A percentile compares a stretch with the other conserved stretches of the same genome.
Conservation (phyloP, 2,888 invertebrate genomes). For the Apamea monoglypha region DNA sequence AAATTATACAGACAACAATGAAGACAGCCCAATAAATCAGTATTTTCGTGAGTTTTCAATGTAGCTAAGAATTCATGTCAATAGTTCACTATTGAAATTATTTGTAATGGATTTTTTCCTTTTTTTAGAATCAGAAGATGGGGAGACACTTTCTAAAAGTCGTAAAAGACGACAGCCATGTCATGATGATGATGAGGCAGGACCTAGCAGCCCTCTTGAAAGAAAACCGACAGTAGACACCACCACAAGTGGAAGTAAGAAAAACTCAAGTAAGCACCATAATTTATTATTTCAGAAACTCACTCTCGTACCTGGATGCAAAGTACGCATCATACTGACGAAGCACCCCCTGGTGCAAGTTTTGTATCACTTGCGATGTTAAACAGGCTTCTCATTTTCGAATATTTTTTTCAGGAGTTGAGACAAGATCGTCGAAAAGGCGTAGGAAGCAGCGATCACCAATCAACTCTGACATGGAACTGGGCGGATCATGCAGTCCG, state of each 20-base stretch:
- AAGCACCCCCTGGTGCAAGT: background rate
- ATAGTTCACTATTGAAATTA: background rate
- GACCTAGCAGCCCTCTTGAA: background rate
- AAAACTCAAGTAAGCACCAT: conserved; percentile 7
- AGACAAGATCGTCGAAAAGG: conserved; percentile 31
- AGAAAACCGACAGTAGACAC: conserved; percentile 1
- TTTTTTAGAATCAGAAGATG: background rate
- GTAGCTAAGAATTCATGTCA: background rate
- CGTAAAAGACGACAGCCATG: background rate
- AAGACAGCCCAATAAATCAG: conserved; percentile 58
- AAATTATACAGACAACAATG: conserved; percentile 61
- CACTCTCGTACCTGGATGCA: background rate
- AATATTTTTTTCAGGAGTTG: conserved; percentile 15
- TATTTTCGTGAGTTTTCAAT: conserved; percentile 63
- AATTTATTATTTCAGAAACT: background rate
- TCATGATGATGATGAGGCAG: background rate
- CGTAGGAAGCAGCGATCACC: conserved; percentile 33
- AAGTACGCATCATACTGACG: too few relatives aligned
- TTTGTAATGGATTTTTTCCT: background rate
- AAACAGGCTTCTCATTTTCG: too few relatives aligned
- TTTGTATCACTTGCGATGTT: background rate
- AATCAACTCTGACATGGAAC: conserved; percentile 29
- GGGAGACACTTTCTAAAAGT: background rate
- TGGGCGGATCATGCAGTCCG: conserved; percentile 27
- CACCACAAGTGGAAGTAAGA: background rate